phyloP scores from a whole-genome alignment of 2,113 vertebrate genomes.

The Protomyctophum bolini region DNA sequence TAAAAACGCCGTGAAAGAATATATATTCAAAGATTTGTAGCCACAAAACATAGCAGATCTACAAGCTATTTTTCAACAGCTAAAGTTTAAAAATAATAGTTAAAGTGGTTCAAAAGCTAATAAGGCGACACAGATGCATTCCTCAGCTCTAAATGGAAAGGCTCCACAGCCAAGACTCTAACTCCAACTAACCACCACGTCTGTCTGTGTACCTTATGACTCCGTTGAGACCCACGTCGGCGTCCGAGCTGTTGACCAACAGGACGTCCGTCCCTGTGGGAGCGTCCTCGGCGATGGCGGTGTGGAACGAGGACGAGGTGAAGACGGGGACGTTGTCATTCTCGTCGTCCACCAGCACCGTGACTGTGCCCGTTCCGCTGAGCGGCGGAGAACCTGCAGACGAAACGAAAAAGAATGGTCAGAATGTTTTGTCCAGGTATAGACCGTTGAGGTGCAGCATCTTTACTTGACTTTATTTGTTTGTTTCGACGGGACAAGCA shows the following conservation, averaged over 20 bases:
- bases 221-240: conserved; percentile 88
- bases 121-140: no score
- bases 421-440: background rate
- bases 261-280: conserved; percentile 92
- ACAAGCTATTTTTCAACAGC: no score
- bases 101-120: no score
- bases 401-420: background rate
- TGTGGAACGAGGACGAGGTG: conserved; percentile 83
- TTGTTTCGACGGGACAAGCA: no score
- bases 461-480: background rate
- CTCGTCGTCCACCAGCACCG: conserved; percentile 88
- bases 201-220: conserved; percentile 86
- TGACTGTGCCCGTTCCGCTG: conserved; percentile 92
- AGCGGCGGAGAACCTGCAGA: conserved; percentile 86
- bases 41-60: no score
- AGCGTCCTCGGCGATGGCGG: conserved; percentile 87
- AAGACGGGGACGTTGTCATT: conserved; percentile 93
- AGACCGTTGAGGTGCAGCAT: no score
- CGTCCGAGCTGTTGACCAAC: conserved; percentile 90
- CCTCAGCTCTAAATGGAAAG: no score
- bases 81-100: no score
- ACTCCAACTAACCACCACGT: conserved; percentile 27
- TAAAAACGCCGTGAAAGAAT: no score
- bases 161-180: no score
- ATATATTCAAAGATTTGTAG: no score